Base-by-base conservation (phyloP, 1,140 invertebrate genomes). In the Callitettix versicolor region DNA sequence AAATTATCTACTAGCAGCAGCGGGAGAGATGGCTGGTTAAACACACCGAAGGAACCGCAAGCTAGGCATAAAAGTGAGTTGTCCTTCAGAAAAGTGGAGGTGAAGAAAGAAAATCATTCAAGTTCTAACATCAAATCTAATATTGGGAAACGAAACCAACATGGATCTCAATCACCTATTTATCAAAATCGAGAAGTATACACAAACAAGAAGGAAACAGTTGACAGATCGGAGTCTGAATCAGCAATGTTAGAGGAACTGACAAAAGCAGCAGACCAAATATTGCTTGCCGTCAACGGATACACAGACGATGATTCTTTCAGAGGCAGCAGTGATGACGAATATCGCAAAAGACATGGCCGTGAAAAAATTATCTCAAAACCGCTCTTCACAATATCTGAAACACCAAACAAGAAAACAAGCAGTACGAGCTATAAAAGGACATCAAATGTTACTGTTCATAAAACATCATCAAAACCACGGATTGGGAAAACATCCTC, bases 191-290 rank as follows among this genome's bases (percentile, higher is more conserved):
- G 54, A 41, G 34, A 46, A 41, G 38, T 55, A 4, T 55, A 49
- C 22, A 15, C 46, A 24, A 36, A 42, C 14, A 53, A 38, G 22
- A 53, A 24, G 17, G 50, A 53, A 14, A 24, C 43, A 21, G 38
- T 34, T 44, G 17, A 60, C 30, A 53, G 41, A 11, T 38, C 20
- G 0, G 53, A 53, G n/a, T 48, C 63, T 30, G 67, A 67, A 43
- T 61, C 63, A 55, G 62, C 61, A 1, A 74, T 76, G 42, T 62
- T 76, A 43, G 73, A 75, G 43, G 73, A 75, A 59, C 61, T 76
- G 42, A 76, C 73, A 5, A 71, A 69, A 62, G 73, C 74, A 14
- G 74, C 74, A 6, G 73, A 75, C 64, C 67, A 75, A 64, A 75
- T 76, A 44, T 60, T 76, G 6, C 64, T 71, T 61, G 73, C 71